Conservation (phyloP, 2,797 vertebrate species). For the Gobio occitaniae region DNA sequence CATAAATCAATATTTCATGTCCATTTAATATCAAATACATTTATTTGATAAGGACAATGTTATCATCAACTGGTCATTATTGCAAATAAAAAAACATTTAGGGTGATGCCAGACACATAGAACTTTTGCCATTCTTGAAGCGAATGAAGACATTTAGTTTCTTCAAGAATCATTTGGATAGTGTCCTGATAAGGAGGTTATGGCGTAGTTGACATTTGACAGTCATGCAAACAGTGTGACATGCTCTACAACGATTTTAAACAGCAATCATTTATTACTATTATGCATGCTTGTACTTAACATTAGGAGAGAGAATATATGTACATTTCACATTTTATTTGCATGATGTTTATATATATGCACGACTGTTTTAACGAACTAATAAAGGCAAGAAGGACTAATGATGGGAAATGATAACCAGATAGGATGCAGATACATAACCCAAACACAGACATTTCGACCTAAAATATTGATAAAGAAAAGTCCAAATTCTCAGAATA, state of each 20-base stretch:
- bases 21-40: background rate
- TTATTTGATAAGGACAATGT: background rate
- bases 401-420: background rate
- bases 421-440: background rate
- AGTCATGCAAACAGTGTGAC: background rate
- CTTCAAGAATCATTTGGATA: background rate
- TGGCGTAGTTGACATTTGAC: background rate
- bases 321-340: background rate
- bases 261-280: background rate
- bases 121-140: background rate
- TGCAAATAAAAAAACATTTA: background rate
- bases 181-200: background rate
- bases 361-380: background rate
- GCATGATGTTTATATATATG: background rate
- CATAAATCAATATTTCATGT: background rate
- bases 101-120: background rate
- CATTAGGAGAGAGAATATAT: background rate
- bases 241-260: background rate
- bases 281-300: background rate
- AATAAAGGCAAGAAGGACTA: background rate
- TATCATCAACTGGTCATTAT: background rate
- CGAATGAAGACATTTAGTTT: background rate
- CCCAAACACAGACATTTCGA: too few species aligned
- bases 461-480: background rate
- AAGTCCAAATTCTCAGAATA: background rate